These are phyloP conservation scores for Esperia sulphurella DNA, from an alignment of 2,888 invertebrate species.

Conservation along the genomic window DNA sequence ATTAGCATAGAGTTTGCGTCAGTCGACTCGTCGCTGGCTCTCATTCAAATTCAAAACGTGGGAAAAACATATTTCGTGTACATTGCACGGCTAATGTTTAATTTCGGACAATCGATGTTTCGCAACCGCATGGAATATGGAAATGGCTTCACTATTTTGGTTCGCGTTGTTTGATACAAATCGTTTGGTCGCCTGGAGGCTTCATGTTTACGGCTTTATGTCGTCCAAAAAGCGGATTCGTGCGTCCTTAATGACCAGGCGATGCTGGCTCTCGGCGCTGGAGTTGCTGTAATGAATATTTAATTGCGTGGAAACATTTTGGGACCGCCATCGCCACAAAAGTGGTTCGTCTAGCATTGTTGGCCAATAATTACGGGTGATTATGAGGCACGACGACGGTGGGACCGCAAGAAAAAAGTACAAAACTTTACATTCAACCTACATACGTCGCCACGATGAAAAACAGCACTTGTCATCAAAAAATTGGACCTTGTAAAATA, in stretches of 20 bases:
- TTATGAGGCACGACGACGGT: slow-evolving; percentile 26
- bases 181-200: slow-evolving; percentile 28
- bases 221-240: slow-evolving; percentile 40
- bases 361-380: slow-evolving; percentile 47
- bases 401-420: not conserved
- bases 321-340: slow-evolving; percentile 7
- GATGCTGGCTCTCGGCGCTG: slow-evolving; percentile 41
- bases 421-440: no score
- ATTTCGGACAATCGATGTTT: slow-evolving; percentile 7
- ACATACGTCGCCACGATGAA: no score
- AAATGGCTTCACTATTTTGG: slow-evolving; percentile 19
- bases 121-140: slow-evolving; percentile 10
- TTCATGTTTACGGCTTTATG: slow-evolving; percentile 26
- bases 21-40: slow-evolving; percentile 11
- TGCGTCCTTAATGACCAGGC: slow-evolving; percentile 60
- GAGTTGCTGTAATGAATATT: slow-evolving; percentile 60
- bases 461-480: no score
- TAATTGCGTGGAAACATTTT: slow-evolving; percentile 67
- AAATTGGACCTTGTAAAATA: no score
- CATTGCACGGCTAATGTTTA: slow-evolving; percentile 5
- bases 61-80: slow-evolving; percentile 23
- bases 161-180: slow-evolving; percentile 23
- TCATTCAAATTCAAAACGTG: slow-evolving; percentile 26
- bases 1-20: slow-evolving; percentile 49
- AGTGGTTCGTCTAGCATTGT: slow-evolving; percentile 35